phyloP scores from a whole-genome alignment of 1,140 invertebrate genomes.

The Drosophila sulfurigaster region DNA sequence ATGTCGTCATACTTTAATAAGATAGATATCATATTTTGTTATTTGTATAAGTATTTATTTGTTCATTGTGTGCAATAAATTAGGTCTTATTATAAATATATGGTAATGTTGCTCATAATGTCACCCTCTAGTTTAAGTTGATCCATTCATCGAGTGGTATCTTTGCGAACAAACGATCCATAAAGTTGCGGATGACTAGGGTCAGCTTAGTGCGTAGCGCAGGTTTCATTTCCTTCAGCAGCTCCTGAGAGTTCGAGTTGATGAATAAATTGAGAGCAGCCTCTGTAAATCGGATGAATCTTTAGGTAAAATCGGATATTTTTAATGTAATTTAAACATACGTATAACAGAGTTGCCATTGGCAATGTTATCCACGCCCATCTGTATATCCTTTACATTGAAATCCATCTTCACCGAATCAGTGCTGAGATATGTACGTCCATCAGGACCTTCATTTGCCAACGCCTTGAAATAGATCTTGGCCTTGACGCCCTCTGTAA shows the following conservation, averaged over 20 bases:
- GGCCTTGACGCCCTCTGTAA: constrained; percentile 91
- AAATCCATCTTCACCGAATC: constrained; percentile 93
- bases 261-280: constrained; percentile 93
- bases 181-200: constrained; percentile 90
- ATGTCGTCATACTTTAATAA: background rate
- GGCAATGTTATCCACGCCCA: constrained; percentile 93
- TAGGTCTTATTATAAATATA: constrained; percentile 49
- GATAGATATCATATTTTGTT: constrained; percentile 3
- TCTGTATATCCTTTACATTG: constrained; percentile 91
- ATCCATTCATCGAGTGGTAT: constrained; percentile 91
- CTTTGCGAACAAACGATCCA: constrained; percentile 90
- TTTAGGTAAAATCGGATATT: background rate
- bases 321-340: constrained; percentile 85
- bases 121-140: constrained; percentile 67
- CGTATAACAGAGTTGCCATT: constrained; percentile 91
- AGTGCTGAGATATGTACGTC: constrained; percentile 88
- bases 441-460: constrained; percentile 86
- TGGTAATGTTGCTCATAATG: constrained; percentile 1
- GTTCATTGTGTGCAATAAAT: constrained; percentile 68
- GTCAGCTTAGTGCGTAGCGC: constrained; percentile 91
- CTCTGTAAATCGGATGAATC: constrained; percentile 86
- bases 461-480: constrained; percentile 92
- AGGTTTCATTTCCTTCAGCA: constrained; percentile 94
- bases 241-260: constrained; percentile 92
- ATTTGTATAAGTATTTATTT: constrained; percentile 51